Conservation (phyloP, 1,140 invertebrate genomes). For the Drosophila arawakana region DNA sequence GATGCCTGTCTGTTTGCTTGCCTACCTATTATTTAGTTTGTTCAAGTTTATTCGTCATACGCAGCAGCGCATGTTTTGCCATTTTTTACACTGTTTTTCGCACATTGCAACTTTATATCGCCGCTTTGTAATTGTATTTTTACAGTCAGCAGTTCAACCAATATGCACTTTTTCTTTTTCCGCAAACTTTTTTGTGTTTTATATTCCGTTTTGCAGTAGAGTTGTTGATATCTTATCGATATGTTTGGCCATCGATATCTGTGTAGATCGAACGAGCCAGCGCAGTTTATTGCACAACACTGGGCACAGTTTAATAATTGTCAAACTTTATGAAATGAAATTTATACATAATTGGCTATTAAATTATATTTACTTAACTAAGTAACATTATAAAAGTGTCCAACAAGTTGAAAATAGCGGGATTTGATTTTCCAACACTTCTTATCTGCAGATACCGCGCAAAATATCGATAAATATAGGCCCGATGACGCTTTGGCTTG, state of each 20-base stretch:
- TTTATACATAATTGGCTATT: neutral
- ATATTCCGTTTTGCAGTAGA: conserved; percentile 64
- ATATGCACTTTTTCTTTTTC: conserved; percentile 74
- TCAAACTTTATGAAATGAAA: neutral
- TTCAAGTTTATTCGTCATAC: conserved; percentile 52
- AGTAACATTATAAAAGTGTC: neutral
- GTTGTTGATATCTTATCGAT: conserved; percentile 44
- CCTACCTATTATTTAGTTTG: conserved; percentile 41
- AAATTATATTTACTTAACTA: neutral
- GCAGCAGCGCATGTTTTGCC: conserved; percentile 51
- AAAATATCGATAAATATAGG: conserved; percentile 32
- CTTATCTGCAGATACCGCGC: conserved; percentile 9
- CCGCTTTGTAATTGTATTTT: conserved; percentile 53
- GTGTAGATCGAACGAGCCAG: conserved; percentile 17
- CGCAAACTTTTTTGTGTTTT: conserved; percentile 72
- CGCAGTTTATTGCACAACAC: neutral
- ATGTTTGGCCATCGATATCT: conserved; percentile 31
- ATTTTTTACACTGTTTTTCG: conserved; percentile 46
- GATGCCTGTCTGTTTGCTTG: no score
- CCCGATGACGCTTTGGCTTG: conserved; percentile 21
- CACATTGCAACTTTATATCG: conserved; percentile 53
- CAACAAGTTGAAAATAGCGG: neutral
- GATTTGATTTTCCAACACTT: conserved; percentile 12
- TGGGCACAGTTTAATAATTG: neutral
- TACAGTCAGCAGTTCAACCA: conserved; percentile 43